Evolutionary conservation across 2,113 vertebrate genomes (phyloP).

Genomic region (Oreotrochilus melanogaster): DNA sequence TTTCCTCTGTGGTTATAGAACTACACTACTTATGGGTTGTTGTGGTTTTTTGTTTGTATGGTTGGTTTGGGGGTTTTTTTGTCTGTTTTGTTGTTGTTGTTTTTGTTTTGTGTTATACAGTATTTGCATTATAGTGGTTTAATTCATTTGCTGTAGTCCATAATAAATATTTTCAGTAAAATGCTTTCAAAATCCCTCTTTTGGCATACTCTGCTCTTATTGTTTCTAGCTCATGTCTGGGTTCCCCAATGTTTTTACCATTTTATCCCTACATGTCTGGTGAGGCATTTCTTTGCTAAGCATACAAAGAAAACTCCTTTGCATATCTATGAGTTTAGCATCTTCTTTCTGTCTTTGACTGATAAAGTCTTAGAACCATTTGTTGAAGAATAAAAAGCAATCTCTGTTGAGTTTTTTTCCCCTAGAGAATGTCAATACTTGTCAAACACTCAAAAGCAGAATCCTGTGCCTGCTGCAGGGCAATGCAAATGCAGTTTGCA

Average conservation of each 20-base stretch:
- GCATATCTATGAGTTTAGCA: background rate
- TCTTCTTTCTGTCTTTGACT: background rate
- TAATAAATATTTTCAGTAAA: conserved; percentile 33
- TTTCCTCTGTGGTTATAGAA: background rate
- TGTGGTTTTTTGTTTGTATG: no score
- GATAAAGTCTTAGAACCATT: conserved; percentile 11
- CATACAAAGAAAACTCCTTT: background rate
- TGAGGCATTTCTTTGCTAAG: background rate
- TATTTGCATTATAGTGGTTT: background rate
- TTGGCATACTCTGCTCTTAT: background rate
- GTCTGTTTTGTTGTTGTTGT: no score
- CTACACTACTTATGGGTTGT: background rate
- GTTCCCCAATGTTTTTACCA: background rate
- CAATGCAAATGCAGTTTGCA: background rate
- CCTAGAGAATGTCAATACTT: conserved; percentile 12
- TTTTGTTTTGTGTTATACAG: background rate
- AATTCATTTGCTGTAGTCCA: background rate
- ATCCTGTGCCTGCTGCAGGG: background rate
- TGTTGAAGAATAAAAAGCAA: background rate
- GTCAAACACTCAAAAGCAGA: background rate
- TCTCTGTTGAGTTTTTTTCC: background rate
- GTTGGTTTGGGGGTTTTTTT: no score
- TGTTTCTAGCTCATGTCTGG: background rate
- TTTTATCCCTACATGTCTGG: background rate
- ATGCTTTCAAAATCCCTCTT: background rate